phyloP scores from a whole-genome alignment of 2,888 invertebrate species.

The Lissonota sp. region DNA sequence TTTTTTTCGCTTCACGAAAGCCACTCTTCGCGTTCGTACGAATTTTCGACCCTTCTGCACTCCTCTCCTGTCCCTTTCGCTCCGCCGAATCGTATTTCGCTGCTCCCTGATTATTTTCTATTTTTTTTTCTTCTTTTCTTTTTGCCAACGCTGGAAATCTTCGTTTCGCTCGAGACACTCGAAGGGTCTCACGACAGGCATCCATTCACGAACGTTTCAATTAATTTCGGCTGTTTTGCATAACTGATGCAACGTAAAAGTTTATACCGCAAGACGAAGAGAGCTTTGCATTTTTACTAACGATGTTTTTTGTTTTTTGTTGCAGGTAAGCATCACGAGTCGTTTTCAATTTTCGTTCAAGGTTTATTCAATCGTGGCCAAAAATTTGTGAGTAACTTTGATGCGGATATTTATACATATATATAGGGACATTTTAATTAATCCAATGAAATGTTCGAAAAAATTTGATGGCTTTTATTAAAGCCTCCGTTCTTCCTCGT shows the following conservation, averaged over 20 bases:
- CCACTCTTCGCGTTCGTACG: conserved; percentile 51
- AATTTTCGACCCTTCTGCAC: conserved; percentile 69
- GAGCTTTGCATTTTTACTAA: conserved; percentile 47
- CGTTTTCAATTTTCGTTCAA: conserved; percentile 32
- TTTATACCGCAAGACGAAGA: neutral
- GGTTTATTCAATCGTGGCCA: conserved; percentile 30
- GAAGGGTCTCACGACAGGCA: conserved; percentile 31
- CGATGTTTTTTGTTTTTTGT: conserved; percentile 49
- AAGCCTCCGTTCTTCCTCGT: too few species aligned
- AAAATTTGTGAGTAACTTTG: conserved; percentile 27
- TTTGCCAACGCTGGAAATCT: conserved; percentile 17
- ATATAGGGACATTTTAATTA: too few species aligned
- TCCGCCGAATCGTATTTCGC: conserved; percentile 54
- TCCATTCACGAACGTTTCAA: conserved; percentile 47
- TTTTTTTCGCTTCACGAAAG: conserved; percentile 15
- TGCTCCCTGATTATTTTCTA: neutral
- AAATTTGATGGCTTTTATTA: neutral
- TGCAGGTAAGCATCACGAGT: conserved; percentile 59
- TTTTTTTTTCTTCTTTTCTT: conserved; percentile 27
- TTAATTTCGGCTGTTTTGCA: conserved; percentile 57
- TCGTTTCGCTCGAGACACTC: conserved; percentile 41
- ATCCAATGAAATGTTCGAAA: neutral
- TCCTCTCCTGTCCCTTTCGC: conserved; percentile 63
- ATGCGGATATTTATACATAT: too few species aligned
- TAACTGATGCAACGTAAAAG: conserved; percentile 46